A percentile compares a stretch with the other conserved stretches of the same genome.
Conservation (phyloP, 2,113 vertebrate genomes). For the Trachemys scripta region DNA sequence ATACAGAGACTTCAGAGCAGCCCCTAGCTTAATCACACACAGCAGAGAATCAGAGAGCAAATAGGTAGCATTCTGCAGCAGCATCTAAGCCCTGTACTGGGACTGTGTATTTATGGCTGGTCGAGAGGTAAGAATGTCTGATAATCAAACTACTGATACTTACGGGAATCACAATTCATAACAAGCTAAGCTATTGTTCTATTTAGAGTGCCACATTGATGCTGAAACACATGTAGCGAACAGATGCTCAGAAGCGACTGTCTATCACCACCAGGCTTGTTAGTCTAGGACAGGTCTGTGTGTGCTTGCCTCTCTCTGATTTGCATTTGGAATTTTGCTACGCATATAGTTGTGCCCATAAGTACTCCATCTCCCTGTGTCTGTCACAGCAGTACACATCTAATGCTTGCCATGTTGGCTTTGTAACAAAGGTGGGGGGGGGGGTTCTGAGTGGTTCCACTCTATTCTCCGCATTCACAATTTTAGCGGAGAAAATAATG, state of each 20-base stretch:
- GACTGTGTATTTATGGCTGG: not conserved
- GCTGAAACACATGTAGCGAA: not conserved
- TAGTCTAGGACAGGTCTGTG: not conserved
- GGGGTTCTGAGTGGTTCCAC: conserved; percentile 11
- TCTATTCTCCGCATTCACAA: not conserved
- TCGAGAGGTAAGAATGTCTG: not conserved
- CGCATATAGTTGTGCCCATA: not conserved
- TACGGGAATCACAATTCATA: conserved; percentile 16
- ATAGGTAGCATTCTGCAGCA: not conserved
- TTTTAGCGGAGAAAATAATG: not conserved
- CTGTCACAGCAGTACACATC: not conserved
- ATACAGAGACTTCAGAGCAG: not conserved
- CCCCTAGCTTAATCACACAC: not conserved
- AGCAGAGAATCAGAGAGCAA: too few relatives aligned
- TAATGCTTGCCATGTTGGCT: not conserved
- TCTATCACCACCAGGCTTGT: not conserved
- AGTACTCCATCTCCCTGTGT: not conserved
- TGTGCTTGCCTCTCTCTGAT: not conserved
- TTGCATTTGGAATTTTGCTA: not conserved
- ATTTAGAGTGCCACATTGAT: not conserved
- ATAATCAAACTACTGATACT: not conserved
- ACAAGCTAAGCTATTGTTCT: not conserved
- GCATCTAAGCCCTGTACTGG: not conserved
- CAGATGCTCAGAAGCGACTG: not conserved
- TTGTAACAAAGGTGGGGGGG: conserved; percentile 15